phyloP scores from a whole-genome alignment of 2,797 vertebrate species.

The Gila robusta region DNA sequence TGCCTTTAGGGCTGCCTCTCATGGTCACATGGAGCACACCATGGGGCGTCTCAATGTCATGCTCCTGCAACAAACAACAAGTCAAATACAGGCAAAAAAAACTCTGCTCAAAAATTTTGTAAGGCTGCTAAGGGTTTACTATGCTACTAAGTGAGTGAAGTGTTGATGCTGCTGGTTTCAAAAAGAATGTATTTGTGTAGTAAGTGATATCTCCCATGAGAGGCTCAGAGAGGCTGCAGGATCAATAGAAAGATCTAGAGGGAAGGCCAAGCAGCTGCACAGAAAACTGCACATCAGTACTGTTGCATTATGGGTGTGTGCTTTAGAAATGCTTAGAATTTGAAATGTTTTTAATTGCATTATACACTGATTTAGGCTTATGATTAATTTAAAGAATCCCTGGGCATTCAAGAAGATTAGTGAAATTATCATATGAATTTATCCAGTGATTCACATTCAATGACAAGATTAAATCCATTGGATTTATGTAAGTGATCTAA shows the following conservation, averaged over 20 bases:
- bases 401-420: background rate
- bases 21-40: slow-evolving; percentile 95
- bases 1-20: slow-evolving; percentile 91
- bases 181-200: slow-evolving; percentile 14
- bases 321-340: background rate
- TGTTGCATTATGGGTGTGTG: slow-evolving; percentile 6
- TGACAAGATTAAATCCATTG: background rate
- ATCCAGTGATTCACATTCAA: background rate
- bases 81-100: slow-evolving; percentile 4
- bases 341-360: background rate
- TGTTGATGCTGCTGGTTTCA: slow-evolving; percentile 15
- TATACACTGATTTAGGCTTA: background rate
- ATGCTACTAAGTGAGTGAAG: slow-evolving; percentile 4
- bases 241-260: slow-evolving; percentile 41
- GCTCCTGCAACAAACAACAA: slow-evolving; percentile 81
- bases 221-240: background rate
- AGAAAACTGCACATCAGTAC: background rate
- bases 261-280: slow-evolving; percentile 31
- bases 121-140: slow-evolving; percentile 1
- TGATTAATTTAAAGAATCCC: background rate
- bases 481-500: background rate
- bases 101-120: background rate
- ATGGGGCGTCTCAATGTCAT: slow-evolving; percentile 94
- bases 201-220: slow-evolving; percentile 31
- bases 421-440: background rate